phyloP scores from a whole-genome alignment of 2,888 invertebrate genomes.

The Agrochola lychnidis region DNA sequence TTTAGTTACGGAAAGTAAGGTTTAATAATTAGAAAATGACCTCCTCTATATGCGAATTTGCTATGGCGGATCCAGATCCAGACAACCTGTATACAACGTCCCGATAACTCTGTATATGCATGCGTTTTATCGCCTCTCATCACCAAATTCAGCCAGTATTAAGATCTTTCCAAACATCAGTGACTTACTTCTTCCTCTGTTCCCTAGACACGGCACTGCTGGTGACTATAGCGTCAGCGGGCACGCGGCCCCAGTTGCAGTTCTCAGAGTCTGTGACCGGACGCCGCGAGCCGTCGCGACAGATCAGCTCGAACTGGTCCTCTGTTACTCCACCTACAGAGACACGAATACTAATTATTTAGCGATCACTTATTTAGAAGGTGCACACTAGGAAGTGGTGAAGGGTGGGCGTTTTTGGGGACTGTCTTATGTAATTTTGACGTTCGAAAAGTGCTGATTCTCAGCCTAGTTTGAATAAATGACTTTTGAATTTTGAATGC shows the following conservation, averaged over 20 bases:
- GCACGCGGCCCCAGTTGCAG: slow-evolving; percentile 97
- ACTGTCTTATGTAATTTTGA: too few species aligned
- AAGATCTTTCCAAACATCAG: background rate
- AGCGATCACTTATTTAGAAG: background rate
- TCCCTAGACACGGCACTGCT: slow-evolving; percentile 94
- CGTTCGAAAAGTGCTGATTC: too few species aligned
- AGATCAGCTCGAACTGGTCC: slow-evolving; percentile 95
- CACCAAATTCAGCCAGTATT: background rate
- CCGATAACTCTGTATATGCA: too few species aligned
- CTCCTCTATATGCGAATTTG: too few species aligned
- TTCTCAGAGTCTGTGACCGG: slow-evolving; percentile 92
- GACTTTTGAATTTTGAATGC: too few species aligned
- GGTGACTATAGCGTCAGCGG: slow-evolving; percentile 95
- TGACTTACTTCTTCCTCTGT: slow-evolving; percentile 84
- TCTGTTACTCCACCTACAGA: slow-evolving; percentile 91
- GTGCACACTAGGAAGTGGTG: too few species aligned
- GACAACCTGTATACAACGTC: too few species aligned
- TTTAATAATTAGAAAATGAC: too few species aligned
- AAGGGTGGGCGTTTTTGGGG: too few species aligned
- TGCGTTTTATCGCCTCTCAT: background rate
- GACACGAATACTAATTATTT: background rate
- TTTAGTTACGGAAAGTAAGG: too few species aligned
- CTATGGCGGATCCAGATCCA: too few species aligned
- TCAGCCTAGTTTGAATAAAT: too few species aligned
- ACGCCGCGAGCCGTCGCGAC: slow-evolving; percentile 94